Base-by-base conservation (phyloP, 2,888 invertebrate genomes). In the Dichetophora obliterata region DNA sequence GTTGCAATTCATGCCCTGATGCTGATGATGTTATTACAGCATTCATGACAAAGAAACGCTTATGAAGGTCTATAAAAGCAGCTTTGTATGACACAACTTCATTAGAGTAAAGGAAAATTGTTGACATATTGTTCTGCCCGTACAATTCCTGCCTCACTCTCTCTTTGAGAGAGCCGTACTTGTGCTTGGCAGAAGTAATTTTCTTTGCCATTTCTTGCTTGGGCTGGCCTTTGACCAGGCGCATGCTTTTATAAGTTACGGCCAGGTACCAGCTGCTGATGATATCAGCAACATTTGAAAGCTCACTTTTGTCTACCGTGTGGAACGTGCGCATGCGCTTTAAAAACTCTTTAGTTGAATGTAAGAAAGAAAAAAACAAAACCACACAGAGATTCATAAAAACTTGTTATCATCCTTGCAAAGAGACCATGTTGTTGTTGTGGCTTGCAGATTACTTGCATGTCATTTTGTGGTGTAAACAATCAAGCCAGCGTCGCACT, bases 401-500 rank as follows among this genome's bases (percentile, higher is more conserved):
- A 43, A 43, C 11, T 43, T 69, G 24, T 19, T 63, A 19, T 76
- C 70, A 76, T 50, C 70, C 16, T 31, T 52, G 66, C 61, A 68
- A 77, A 68, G 65, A 48, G 73, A 76, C 69, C 5, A 31, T 77
- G 75, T 66, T 76, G 76, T 71, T 79, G 80, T 80, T 78, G 77
- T 78, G 11, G 43, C 43, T 68, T 57, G 72, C 52, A 68, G 72
- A 72, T 75, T 77, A 70, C 79, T 71, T 77, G 76, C 78, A 70
- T 77, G 70, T 77, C 77, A 79, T 77, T 79, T 78, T 75, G 77
- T 70, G 75, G 77, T 69, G 54, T 66, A 79, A 77, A 75, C 77
- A 77, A 63, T 63, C 73, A 59, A n/a, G n/a, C n/a, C 52, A 52
- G n/a, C 69, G 6, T 54, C 4, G 14, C 43, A 43, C 14, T 43